A percentile compares a stretch with the other conserved stretches of the same genome.
phyloP scores from a whole-genome alignment of 2,113 vertebrate species.

The Silurus glanis region DNA sequence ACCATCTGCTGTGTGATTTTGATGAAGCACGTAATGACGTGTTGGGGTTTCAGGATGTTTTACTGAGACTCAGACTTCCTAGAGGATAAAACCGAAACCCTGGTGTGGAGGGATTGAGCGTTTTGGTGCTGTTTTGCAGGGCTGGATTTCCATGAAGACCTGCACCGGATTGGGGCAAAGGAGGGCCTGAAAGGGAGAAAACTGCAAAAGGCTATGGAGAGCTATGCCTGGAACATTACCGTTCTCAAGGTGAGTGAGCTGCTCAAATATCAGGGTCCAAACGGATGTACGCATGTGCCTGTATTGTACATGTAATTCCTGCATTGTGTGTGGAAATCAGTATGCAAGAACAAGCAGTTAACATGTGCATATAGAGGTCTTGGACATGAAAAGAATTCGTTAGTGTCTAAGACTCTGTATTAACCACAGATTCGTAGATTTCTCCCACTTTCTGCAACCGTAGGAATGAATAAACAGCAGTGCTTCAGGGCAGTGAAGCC shows the following conservation, averaged over 20 bases:
- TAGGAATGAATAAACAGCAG: conserved; percentile 11
- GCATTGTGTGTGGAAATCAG: not conserved
- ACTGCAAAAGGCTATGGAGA: conserved; percentile 89
- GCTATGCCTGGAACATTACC: conserved; percentile 90
- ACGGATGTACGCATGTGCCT: not conserved
- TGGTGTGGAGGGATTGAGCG: not conserved
- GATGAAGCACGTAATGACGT: not conserved
- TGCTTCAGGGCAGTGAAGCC: not conserved
- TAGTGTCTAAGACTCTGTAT: not conserved
- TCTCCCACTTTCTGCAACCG: not conserved
- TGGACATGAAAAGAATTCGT: not conserved
- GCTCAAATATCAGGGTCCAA: not conserved
- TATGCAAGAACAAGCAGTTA: not conserved
- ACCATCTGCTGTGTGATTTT: conserved; percentile 21
- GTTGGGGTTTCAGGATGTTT: not conserved
- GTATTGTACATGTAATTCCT: not conserved
- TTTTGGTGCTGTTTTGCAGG: conserved; percentile 66
- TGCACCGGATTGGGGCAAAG: conserved; percentile 83
- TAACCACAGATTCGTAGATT: conserved; percentile 13
- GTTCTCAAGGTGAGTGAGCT: conserved; percentile 71
- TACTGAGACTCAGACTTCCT: not conserved
- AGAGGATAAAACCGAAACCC: not conserved
- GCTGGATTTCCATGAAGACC: conserved; percentile 87
- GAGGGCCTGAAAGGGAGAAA: conserved; percentile 88
- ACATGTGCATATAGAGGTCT: not conserved